A percentile compares a stretch with the other conserved stretches of the same genome.
phyloP scores from a whole-genome alignment of 2,797 vertebrate species.

The Fringilla coelebs region DNA sequence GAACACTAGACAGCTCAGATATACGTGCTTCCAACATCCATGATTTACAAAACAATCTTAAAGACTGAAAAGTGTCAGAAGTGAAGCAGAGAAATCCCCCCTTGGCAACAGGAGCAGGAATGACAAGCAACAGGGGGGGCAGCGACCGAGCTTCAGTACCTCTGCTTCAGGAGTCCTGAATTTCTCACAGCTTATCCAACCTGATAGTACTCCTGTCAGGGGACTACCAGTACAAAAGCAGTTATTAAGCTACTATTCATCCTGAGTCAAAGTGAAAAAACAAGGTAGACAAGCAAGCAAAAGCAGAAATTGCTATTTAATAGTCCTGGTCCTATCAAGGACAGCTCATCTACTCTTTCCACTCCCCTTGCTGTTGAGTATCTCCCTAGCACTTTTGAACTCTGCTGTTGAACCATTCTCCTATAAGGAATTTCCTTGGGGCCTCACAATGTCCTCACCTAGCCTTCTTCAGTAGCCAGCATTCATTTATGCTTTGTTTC shows the following conservation, averaged over 20 bases:
- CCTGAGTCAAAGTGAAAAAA: neutral
- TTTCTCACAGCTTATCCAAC: neutral
- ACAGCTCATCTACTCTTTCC: neutral
- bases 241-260: neutral
- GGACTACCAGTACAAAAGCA: neutral
- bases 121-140: fast-evolving
- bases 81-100: neutral
- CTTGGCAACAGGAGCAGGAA: neutral
- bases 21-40: neutral
- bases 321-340: neutral
- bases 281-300: neutral
- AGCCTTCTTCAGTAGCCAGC: neutral
- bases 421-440: neutral
- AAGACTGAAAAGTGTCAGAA: neutral
- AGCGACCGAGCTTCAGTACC: neutral
- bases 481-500: neutral
- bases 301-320: neutral
- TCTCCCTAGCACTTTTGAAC: neutral
- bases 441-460: neutral
- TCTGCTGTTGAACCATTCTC: neutral
- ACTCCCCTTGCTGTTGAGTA: neutral
- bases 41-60: neutral
- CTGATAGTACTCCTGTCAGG: neutral
- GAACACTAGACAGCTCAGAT: neutral
- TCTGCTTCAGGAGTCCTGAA: neutral